Evolutionary conservation across 1,140 invertebrate genomes (phyloP), one percentile per base, ranked within the genome.

Genomic region (Artemia franciscana): DNA sequence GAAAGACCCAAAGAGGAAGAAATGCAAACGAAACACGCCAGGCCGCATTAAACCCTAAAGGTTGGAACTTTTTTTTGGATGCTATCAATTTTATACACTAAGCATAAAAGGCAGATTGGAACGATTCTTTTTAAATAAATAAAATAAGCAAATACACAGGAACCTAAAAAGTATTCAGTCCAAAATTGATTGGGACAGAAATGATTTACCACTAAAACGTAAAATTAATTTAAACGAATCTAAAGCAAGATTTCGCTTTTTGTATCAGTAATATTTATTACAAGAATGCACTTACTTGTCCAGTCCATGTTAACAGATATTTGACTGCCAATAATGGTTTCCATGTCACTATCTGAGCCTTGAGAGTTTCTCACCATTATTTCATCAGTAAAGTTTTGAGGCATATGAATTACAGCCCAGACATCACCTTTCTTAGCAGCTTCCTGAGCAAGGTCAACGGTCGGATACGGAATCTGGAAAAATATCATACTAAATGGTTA

Each of bases 281-380:
- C n/a, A n/a, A 58, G 39, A 25, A 28, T 30, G 39, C n/a, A 78
- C 82, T 81, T 75, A 93, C 90, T 89, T 27, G 90, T 92, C 82
- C 90, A 90, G 72, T 95, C 91, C 60, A 91, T 77, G 80, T 84
- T 85, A 24, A 94, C 82, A 68, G 82, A 76, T 28, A 93, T 81
- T 69, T 87, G 84, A 59, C 88, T 89, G 59, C 82, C 82, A 56
- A 82, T 78, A 5, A 93, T 75, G n/a, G 85, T 86, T 64, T 83
- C 82, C 51, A 86, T 81, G 66, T 85, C 82, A 0, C 82, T 80
- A 60, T 80, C 76, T 61, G 78, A 78, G 24, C 84, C 84, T 18
- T 84, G 69, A 26, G 79, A 76, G 66, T 88, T 78, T 66, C 87
- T 78, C 4, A 81, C 80, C 0, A 84, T 75, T 2, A 94, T 74